Evolutionary conservation across 2,113 vertebrate genomes (phyloP), one percentile per base, ranked within the genome.

Genomic region (Lophius piscatorius): DNA sequence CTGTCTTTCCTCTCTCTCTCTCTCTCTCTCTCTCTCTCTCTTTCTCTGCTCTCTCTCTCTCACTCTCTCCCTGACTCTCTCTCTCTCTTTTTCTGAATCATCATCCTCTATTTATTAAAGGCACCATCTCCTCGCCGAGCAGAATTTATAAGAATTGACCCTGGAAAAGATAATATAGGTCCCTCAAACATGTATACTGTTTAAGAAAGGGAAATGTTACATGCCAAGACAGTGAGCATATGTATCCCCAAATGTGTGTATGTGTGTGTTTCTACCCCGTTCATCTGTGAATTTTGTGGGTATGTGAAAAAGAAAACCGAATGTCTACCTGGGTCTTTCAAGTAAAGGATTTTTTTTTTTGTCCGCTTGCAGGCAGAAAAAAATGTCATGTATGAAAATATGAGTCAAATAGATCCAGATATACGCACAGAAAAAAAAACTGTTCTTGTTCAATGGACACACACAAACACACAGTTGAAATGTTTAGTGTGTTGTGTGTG

Each of bases 21-120:
- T 63, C 24, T 51, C 16, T 59, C 59, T 12, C 2, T 17, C 24
- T 54, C 9, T 3, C 23, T 22, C 7, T 54, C 60, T 75, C 12
- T n/a, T 5, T 55, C 28, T 60, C 56, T 57, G 23, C 6, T 40
- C 22, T 61, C 24, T 18, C 7, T 41, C 41, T 24, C 14, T 56
- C 31, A 29, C 38, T 11, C 40, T 33, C 35, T 26, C 50, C 45
- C 31, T n/a, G n/a, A n/a, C 22, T 61, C 24, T 18, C 7, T 41
- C 5, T 39, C 36, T 64, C 47, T 24, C 9, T 68, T 14, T 42
- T 14, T 55, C 33, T 63, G 29, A 67, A 36, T 48, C 34, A 47
- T 65, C 56, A 14, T 52, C 8, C 14, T 69, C 18, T 88, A 89
- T 87, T 89, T 89, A 90, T 89, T 90, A 39, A 78, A 54, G 63